Conservation (phyloP, 2,888 invertebrate species). For the Lagria hirta region DNA sequence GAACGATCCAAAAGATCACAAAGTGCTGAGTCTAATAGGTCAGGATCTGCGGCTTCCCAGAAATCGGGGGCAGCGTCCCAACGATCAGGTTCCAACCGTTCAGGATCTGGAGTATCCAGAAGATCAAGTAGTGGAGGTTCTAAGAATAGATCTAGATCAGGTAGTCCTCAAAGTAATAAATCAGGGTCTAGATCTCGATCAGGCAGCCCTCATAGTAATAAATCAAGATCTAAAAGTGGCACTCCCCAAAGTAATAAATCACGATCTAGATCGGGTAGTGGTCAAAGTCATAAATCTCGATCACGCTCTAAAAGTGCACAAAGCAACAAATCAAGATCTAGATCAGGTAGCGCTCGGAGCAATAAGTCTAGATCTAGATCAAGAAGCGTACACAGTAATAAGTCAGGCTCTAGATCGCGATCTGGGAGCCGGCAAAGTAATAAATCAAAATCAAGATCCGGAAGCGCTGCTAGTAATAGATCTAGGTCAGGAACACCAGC, state of each 20-base stretch:
- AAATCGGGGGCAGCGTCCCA: conserved; percentile 30
- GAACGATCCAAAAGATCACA: conserved; percentile 29
- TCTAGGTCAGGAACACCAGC: conserved; percentile 31
- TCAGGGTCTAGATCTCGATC: conserved; percentile 38
- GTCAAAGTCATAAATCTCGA: conserved; percentile 31
- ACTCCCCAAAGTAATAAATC: conserved; percentile 27
- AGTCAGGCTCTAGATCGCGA: conserved; percentile 29
- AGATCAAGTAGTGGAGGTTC: conserved; percentile 29
- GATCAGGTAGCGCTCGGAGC: conserved; percentile 26
- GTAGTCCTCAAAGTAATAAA: conserved; percentile 33
- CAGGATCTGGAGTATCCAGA: conserved; percentile 34
- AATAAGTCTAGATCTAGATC: conserved; percentile 28
- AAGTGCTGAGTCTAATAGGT: conserved; percentile 37
- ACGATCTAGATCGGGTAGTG: conserved; percentile 30
- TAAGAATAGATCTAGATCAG: conserved; percentile 34
- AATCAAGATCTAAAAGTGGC: conserved; percentile 31
- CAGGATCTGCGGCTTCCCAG: conserved; percentile 33
- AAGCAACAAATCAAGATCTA: conserved; percentile 30
- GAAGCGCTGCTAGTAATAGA: conserved; percentile 41
- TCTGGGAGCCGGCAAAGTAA: conserved; percentile 38
- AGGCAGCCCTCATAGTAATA: conserved; percentile 40
- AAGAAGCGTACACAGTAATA: conserved; percentile 7
- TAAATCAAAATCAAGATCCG: conserved; percentile 34
- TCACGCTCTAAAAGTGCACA: conserved; percentile 15
- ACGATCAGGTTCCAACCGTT: conserved; percentile 36